Evolutionary conservation across 2,797 vertebrate species (phyloP), one percentile per base, ranked within the genome.

Genomic region (Esox masquinongy): DNA sequence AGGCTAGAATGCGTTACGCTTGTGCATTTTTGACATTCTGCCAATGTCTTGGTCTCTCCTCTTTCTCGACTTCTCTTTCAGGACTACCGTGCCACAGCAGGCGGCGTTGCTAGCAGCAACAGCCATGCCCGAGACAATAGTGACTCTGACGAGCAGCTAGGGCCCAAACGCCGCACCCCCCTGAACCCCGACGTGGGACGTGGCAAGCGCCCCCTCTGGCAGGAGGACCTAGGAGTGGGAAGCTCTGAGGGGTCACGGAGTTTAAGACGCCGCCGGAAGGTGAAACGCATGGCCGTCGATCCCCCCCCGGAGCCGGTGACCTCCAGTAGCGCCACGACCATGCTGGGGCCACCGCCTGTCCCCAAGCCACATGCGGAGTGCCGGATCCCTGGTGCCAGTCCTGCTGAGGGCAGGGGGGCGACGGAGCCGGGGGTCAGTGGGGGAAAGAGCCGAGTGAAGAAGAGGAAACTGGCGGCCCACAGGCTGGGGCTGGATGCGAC

Each of bases 281-380:
- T 99, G 56, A 99, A 99, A 81, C 95, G 98, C 16, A 99, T 99
- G 98, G 96, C 98, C 0, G 94, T 99, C 24, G 98, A 98, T 83
- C 93, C 95, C 0, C 98, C 97, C 0, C 88, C 84, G 19, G 98
- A 98, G 77, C 79, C 89, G 14, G 88, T 90, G 7, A 84, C 84
- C 6, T 82, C 88, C n/a, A 36, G 26, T 8, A 83, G 87, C 56
- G 78, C 47, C 66, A 12, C 93, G 59, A 94, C 88, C 83, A 93
- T 96, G 77, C 87, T 96, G 22, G 91, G 94, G 0, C 91, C 92
- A 15, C 88, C 87, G 70, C 94, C 84, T 82, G 90, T 97, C 67
- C 93, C 95, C 61, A 96, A 95, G 83, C 89, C 92, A 0, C 94
- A 93, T 0, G 80, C 84, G n/a, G 94, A 94, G 66, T 90, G 84